Evolutionary conservation across 2,113 vertebrate genomes (phyloP).

Genomic region (Mirounga angustirostris): DNA sequence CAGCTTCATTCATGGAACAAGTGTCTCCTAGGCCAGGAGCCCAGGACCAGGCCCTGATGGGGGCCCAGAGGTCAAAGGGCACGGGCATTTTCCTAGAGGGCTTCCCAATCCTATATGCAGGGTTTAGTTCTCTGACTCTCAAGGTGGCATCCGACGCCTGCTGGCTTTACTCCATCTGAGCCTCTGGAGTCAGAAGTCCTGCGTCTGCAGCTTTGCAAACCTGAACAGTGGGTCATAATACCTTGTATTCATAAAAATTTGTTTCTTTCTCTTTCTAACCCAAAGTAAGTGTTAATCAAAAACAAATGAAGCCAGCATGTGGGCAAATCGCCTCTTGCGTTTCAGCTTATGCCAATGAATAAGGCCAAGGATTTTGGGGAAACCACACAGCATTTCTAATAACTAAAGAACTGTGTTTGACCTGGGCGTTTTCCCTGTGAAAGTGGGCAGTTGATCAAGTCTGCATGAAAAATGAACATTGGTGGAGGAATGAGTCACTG

Average conservation of each 20-base stretch:
- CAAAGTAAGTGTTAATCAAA: conserved; percentile 26
- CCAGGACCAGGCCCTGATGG: background rate
- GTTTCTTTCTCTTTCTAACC: background rate
- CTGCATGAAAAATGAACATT: background rate
- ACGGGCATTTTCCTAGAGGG: background rate
- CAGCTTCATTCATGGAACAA: background rate
- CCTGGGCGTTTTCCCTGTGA: conserved; percentile 69
- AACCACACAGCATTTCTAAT: conserved; percentile 44
- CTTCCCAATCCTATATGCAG: no score
- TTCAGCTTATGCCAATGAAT: conserved; percentile 1
- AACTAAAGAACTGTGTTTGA: conserved; percentile 70
- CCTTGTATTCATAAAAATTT: background rate
- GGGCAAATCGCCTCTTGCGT: background rate
- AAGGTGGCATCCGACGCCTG: rapidly evolving
- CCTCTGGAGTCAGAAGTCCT: background rate
- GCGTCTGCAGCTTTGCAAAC: no score
- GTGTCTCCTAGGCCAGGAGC: background rate
- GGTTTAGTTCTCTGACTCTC: background rate
- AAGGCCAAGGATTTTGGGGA: conserved; percentile 55
- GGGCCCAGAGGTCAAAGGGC: background rate
- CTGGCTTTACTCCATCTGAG: no score
- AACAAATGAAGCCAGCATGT: background rate
- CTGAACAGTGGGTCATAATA: rapidly evolving
- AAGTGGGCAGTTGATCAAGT: conserved; percentile 8
- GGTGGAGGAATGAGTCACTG: conserved; percentile 49